These are phyloP conservation scores for Drosophila mulleri DNA, from an alignment of 2,888 invertebrate species.

Conservation along the genomic window DNA sequence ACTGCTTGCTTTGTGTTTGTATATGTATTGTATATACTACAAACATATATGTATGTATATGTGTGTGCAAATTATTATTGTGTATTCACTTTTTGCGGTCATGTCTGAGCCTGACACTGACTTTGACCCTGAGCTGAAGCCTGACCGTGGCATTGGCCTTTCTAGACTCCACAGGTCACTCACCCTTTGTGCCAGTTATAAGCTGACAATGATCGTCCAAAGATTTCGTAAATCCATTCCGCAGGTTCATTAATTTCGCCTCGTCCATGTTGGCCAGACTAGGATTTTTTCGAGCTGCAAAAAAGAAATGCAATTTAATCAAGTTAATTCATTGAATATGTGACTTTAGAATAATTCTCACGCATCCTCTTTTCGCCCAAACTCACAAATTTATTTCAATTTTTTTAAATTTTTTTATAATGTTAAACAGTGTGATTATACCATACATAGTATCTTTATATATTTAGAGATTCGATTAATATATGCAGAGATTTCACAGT, in stretches of 20 bases:
- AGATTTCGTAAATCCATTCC: slow-evolving; percentile 66
- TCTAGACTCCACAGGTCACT: slow-evolving; percentile 42
- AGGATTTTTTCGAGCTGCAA: slow-evolving; percentile 28
- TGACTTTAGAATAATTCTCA: background rate
- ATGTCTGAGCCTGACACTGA: slow-evolving; percentile 24
- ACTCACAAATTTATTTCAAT: too few relatives aligned
- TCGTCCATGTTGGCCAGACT: slow-evolving; percentile 57
- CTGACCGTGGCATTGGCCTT: slow-evolving; percentile 20
- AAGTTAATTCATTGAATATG: background rate
- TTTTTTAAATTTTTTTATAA: too few relatives aligned
- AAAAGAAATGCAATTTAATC: background rate
- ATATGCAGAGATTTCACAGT: too few relatives aligned
- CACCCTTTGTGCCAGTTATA: slow-evolving; percentile 65
- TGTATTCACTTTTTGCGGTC: slow-evolving; percentile 8
- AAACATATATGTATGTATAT: slow-evolving; percentile 6
- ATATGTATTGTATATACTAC: slow-evolving; percentile 6
- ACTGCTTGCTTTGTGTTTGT: slow-evolving; percentile 29
- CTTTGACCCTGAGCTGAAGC: slow-evolving; percentile 8
- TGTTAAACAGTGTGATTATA: too few relatives aligned
- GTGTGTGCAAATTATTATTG: background rate
- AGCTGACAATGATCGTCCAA: slow-evolving; percentile 73
- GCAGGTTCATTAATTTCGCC: slow-evolving; percentile 68
- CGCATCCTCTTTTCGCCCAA: too few relatives aligned
- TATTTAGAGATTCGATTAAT: too few relatives aligned
- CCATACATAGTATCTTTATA: too few relatives aligned